Percentiles rank a stretch among this genome's conserved stretches.
phyloP scores from a whole-genome alignment of 2,888 invertebrate genomes.

The Ecliptopera silaceata region DNA sequence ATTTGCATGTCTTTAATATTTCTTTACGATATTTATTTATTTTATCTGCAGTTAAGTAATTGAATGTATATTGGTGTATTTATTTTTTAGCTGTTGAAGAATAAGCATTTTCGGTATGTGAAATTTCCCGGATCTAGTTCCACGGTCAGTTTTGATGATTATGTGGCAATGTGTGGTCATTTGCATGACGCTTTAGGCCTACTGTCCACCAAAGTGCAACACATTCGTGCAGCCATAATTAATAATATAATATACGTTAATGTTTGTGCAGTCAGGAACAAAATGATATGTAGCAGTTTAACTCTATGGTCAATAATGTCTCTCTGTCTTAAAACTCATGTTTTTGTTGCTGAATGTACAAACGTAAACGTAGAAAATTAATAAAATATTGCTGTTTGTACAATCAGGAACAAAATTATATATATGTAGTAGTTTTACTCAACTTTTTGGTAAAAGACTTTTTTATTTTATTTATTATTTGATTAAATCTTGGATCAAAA shows the following conservation, averaged over 20 bases:
- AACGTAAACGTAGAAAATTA: background rate
- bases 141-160: conserved; percentile 77
- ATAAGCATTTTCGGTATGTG: conserved; percentile 83
- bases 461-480: too few species aligned
- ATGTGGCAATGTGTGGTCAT: conserved; percentile 69
- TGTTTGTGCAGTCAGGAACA: background rate
- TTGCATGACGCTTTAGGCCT: conserved; percentile 68
- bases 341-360: background rate
- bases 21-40: conserved; percentile 39
- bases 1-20: conserved; percentile 27
- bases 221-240: conserved; percentile 3
- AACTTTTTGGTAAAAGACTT: too few species aligned
- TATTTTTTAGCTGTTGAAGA: conserved; percentile 82
- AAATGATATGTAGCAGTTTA: too few species aligned
- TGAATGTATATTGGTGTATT: conserved; percentile 82
- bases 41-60: conserved; percentile 32
- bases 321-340: too few species aligned
- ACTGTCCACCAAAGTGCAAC: conserved; percentile 23
- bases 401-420: too few species aligned
- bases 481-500: too few species aligned
- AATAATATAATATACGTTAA: too few species aligned
- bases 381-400: too few species aligned
- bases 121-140: conserved; percentile 80
- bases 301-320: too few species aligned
- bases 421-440: too few species aligned